Evolutionary conservation across 1,140 invertebrate species (phyloP).

Genomic region (Drosophila mayri): DNA sequence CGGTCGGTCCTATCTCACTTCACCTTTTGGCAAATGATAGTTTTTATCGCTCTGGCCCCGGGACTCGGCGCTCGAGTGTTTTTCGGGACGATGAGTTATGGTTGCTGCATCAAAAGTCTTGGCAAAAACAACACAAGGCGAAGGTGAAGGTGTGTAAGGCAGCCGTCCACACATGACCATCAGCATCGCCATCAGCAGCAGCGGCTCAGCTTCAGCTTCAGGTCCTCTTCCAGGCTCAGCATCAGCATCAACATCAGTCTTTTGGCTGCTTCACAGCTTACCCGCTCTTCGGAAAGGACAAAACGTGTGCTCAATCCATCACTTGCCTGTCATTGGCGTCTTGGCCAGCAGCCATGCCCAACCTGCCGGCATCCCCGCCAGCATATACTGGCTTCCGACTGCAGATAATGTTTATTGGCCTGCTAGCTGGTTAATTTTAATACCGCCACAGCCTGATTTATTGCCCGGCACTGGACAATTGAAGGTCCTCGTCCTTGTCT

Average conservation of each 20-base stretch:
- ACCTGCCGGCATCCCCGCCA: neutral
- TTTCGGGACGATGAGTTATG: slow-evolving; percentile 75
- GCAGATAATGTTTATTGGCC: slow-evolving; percentile 79
- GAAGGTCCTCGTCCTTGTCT: slow-evolving; percentile 35
- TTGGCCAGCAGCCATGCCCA: slow-evolving; percentile 36
- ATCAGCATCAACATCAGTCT: slow-evolving; percentile 64
- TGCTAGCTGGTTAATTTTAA: slow-evolving; percentile 82
- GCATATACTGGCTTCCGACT: slow-evolving; percentile 13
- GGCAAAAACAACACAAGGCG: slow-evolving; percentile 45
- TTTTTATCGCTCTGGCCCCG: slow-evolving; percentile 68
- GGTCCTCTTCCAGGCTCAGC: neutral
- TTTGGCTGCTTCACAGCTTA: slow-evolving; percentile 37
- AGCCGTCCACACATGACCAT: slow-evolving; percentile 57
- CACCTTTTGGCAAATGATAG: slow-evolving; percentile 80
- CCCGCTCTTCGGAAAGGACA: slow-evolving; percentile 20
- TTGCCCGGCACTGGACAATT: slow-evolving; percentile 58
- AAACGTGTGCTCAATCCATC: slow-evolving; percentile 77
- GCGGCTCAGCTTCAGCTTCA: slow-evolving; percentile 36
- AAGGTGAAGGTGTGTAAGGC: slow-evolving; percentile 37
- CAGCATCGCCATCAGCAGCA: slow-evolving; percentile 56
- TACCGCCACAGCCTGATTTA: slow-evolving; percentile 72
- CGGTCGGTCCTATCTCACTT: slow-evolving; percentile 45
- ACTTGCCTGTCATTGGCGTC: slow-evolving; percentile 76
- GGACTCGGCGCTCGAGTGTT: slow-evolving; percentile 31
- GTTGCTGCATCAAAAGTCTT: slow-evolving; percentile 77